A percentile compares a stretch with the other conserved stretches of the same genome.
These are phyloP conservation scores for Rhaphigaster nebulosa DNA, from an alignment of 2,888 invertebrate species.

Conservation along the genomic window DNA sequence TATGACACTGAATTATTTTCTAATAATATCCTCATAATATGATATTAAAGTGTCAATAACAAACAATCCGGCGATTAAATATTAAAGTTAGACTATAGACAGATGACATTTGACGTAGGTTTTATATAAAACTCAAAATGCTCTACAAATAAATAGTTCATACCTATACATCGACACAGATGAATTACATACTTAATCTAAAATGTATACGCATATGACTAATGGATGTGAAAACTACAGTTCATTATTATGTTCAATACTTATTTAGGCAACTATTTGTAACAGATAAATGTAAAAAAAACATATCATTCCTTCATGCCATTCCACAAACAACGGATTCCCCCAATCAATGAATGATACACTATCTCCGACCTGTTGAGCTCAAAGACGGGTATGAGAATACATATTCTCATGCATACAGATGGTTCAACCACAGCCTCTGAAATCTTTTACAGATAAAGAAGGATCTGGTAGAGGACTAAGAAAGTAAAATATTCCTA, in stretches of 20 bases:
- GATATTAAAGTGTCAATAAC: no score
- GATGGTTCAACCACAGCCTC: conserved; percentile 14
- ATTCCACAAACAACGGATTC: background rate
- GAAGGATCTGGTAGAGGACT: background rate
- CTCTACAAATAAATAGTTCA: no score
- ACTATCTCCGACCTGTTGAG: background rate
- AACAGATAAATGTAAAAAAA: background rate
- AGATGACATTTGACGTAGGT: no score
- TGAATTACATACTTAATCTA: no score
- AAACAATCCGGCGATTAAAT: no score
- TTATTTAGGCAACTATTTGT: no score
- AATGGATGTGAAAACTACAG: background rate
- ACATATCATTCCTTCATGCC: background rate
- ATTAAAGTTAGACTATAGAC: no score
- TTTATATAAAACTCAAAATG: no score
- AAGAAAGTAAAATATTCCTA: conserved; percentile 14
- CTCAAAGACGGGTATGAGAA: background rate
- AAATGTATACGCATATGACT: no score
- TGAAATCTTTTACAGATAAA: conserved; percentile 17
- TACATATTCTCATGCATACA: conserved; percentile 8
- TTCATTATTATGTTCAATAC: background rate
- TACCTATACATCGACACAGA: no score
- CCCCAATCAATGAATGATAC: background rate
- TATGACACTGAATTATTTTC: no score
- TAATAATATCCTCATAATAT: no score